Evolutionary conservation across 2,888 invertebrate species (phyloP).

Genomic region (Acrobasis suavella): DNA sequence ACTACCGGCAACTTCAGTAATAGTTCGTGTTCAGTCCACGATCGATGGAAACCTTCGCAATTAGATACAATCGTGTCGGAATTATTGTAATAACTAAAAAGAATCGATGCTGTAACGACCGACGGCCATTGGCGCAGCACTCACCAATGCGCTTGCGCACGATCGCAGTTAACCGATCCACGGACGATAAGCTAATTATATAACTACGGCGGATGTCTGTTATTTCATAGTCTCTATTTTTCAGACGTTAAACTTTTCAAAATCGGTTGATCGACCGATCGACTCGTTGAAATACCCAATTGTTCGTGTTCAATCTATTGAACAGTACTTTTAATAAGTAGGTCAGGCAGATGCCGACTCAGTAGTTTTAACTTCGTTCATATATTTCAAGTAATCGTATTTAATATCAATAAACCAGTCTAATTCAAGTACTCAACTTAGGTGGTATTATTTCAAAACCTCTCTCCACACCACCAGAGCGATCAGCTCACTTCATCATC

Average conservation of each 20-base stretch:
- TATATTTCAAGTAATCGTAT: no score
- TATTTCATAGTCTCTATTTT: constrained; percentile 65
- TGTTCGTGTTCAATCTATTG: no score
- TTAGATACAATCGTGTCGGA: constrained; percentile 77
- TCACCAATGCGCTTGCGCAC: constrained; percentile 76
- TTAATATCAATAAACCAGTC: no score
- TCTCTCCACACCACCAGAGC: no score
- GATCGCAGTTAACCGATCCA: constrained; percentile 63
- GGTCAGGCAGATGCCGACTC: no score
- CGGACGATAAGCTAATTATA: constrained; percentile 78
- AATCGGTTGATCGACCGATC: constrained; percentile 39
- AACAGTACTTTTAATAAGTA: no score
- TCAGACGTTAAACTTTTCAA: constrained; percentile 63
- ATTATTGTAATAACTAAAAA: constrained; percentile 82
- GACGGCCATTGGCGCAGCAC: constrained; percentile 68
- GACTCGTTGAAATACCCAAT: constrained; percentile 42
- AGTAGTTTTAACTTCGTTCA: no score
- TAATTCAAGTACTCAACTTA: no score
- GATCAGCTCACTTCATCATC: no score
- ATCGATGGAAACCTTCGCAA: constrained; percentile 74
- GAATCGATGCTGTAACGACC: constrained; percentile 73
- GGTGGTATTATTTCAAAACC: no score
- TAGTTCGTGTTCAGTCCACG: constrained; percentile 61
- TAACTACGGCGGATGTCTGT: constrained; percentile 58
- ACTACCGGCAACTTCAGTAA: constrained; percentile 47